Evolutionary conservation across 2,888 invertebrate genomes (phyloP).

Genomic region (Micoletzkya japonica): DNA sequence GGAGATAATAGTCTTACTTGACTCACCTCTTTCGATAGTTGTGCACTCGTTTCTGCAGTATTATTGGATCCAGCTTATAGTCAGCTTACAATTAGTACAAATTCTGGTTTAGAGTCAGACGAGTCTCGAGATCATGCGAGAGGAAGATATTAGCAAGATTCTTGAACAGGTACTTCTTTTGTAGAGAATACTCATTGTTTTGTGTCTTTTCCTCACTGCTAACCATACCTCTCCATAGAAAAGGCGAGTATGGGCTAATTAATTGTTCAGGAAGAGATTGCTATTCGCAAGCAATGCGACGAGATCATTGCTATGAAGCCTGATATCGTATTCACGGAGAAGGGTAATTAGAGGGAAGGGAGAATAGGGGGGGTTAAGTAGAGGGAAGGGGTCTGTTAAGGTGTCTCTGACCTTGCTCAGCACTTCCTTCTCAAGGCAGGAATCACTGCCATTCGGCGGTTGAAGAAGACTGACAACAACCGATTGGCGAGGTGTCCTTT

Average conservation of each 20-base stretch:
- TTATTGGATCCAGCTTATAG: too few species aligned
- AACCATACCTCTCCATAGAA: neutral
- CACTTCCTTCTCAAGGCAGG: constrained; percentile 70
- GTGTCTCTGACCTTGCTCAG: constrained; percentile 73
- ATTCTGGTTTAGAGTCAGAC: constrained; percentile 47
- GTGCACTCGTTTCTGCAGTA: too few species aligned
- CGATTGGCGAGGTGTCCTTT: constrained; percentile 78
- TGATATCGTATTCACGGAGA: constrained; percentile 94
- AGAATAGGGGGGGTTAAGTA: neutral
- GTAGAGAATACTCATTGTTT: constrained; percentile 1
- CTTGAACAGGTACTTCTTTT: constrained; percentile 73
- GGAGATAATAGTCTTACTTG: neutral
- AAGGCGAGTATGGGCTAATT: neutral
- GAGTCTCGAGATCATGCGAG: constrained; percentile 82
- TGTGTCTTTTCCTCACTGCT: neutral
- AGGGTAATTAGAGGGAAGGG: constrained; percentile 73
- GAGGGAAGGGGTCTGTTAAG: constrained; percentile 54
- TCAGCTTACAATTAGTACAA: neutral
- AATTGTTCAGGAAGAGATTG: constrained; percentile 79
- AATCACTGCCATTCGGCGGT: constrained; percentile 73
- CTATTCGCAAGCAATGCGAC: constrained; percentile 83
- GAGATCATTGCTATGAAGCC: constrained; percentile 91
- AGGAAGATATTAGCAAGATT: constrained; percentile 91
- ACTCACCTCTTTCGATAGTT: constrained; percentile 74
- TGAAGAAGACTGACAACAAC: constrained; percentile 95